A percentile compares a stretch with the other conserved stretches of the same genome.
phyloP scores from a whole-genome alignment of 2,113 vertebrate genomes.

The Parus major region DNA sequence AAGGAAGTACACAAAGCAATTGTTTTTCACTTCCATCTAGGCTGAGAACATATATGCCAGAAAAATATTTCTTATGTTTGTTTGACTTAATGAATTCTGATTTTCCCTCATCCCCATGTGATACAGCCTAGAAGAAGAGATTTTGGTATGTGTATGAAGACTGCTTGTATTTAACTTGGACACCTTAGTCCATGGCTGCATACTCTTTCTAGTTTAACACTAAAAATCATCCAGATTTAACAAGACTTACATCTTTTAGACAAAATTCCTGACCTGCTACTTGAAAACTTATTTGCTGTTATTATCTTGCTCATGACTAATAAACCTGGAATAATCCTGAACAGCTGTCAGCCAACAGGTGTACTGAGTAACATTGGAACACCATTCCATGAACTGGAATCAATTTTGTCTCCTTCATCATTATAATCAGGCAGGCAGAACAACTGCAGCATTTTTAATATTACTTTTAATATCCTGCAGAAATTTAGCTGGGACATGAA shows the following conservation, averaged over 20 bases:
- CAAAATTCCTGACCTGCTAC: neutral
- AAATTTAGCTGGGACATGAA: conserved; percentile 42
- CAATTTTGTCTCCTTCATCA: conserved; percentile 37
- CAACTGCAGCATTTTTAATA: conserved; percentile 44
- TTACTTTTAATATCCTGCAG: conserved; percentile 51
- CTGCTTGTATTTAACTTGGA: neutral
- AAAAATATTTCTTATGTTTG: neutral
- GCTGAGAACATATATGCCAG: neutral
- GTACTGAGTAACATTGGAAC: neutral
- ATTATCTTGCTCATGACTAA: conserved; percentile 27
- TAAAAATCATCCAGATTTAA: conserved; percentile 12
- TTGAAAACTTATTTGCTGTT: conserved; percentile 54
- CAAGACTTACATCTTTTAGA: neutral
- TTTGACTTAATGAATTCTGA: neutral
- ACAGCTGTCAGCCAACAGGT: conserved; percentile 63
- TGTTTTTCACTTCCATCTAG: neutral
- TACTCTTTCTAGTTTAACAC: neutral
- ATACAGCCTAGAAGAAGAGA: neutral
- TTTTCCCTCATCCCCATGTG: neutral
- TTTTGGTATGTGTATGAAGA: neutral
- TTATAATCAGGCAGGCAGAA: conserved; percentile 19
- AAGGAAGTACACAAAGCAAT: neutral
- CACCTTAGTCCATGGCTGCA: neutral
- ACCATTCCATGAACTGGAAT: conserved; percentile 11
- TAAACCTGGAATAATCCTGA: conserved; percentile 49